Base-by-base conservation (phyloP, 2,888 invertebrate genomes). In the Galerucella calmariensis region DNA sequence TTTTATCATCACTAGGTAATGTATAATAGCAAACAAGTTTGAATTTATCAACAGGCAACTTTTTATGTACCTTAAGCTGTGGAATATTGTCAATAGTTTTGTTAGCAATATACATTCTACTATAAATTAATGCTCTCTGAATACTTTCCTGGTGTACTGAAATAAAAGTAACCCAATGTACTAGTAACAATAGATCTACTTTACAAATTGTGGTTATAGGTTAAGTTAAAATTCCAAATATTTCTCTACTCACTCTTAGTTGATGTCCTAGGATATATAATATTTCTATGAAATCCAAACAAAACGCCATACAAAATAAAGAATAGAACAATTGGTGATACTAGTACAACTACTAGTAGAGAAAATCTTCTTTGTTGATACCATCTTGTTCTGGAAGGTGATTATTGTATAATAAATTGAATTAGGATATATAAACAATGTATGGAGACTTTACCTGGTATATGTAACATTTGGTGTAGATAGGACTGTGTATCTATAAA, bases 1-100 rank as follows among this genome's bases (percentile, higher is more conserved):
- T 67, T 41, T 41, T 62, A 53, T 74, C 78, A 63, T 63, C 51
- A 65, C 2, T 65, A 5, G 92, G 91, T 75, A 91, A 88, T 78
- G 90, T 90, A 86, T 94, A 95, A 87, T 95, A 95, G 83, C 95
- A 95, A 12, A 93, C 90, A 71, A 92, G 79, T 78, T 80, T 83
- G 59, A 77, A 79, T n/a, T 71, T 70, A 6, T 75, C 69, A 20
- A 67, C 46, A 12, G 48, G 51, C n/a, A 59, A 46, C 63, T 69
- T 74, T 67, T 75, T 73, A 8, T 75, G 66, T 46, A 69, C 16
- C 48, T 78, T 79, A 63, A 75, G 73, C 11, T 72, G 66, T n/a
- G 59, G 46, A 11, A 61, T 66, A 4, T 24, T 20, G 20, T 72
- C 66, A 5, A 16, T 46, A 35, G 66, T 72, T 24, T 27, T 14